These are phyloP conservation scores for Anisognathus igniventris DNA, from an alignment of 2,797 vertebrate species.

Conservation along the genomic window DNA sequence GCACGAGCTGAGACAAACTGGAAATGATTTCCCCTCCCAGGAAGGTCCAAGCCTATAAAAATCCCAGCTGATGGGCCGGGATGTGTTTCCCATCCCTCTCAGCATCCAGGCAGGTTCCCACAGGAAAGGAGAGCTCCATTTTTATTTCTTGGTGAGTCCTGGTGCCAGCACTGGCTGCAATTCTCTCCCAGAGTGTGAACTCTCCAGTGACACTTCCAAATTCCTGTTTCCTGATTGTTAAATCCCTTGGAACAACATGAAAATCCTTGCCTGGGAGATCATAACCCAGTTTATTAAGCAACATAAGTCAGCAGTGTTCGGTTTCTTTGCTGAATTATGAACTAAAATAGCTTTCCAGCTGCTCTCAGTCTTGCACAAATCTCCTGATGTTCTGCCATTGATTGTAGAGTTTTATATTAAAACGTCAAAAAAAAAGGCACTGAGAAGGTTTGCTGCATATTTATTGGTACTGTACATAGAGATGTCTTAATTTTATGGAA, in stretches of 20 bases:
- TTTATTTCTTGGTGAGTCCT: not conserved
- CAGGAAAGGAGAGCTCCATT: not conserved
- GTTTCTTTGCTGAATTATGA: not conserved
- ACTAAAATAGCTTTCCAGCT: constrained; percentile 1
- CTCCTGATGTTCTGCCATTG: not conserved
- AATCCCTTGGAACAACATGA: not conserved
- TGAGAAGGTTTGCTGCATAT: constrained; percentile 67
- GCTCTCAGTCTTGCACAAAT: constrained; percentile 24
- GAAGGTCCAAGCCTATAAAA: not conserved
- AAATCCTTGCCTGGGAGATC: not conserved
- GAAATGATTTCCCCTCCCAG: not conserved
- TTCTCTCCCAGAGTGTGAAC: not conserved
- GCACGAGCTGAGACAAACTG: not conserved
- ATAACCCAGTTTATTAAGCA: not conserved
- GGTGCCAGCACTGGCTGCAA: not conserved
- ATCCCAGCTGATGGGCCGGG: rapidly evolving
- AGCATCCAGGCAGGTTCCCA: not conserved
- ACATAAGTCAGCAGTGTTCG: not conserved
- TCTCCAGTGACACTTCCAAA: not conserved
- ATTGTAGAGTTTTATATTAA: constrained; percentile 74
- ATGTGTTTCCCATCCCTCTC: rapidly evolving
- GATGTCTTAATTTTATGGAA: constrained; percentile 15
- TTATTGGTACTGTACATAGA: constrained; percentile 47
- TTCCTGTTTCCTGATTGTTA: not conserved
- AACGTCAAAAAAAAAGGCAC: constrained; percentile 44